Percentiles rank a stretch among this genome's conserved stretches.
Conservation (phyloP, 2,888 invertebrate species). For the Thecophora atra region DNA sequence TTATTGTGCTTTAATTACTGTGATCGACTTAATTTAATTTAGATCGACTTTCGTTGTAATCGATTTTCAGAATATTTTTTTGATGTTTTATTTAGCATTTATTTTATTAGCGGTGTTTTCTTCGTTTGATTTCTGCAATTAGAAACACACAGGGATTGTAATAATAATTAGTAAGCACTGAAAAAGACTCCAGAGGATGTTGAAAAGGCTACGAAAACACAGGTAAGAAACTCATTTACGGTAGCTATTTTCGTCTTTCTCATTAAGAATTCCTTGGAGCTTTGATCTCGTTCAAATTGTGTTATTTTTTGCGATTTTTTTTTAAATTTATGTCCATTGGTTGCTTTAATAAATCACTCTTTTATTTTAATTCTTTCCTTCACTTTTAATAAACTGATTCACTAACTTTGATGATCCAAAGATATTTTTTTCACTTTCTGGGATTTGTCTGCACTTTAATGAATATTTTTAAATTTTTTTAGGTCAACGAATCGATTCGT, state of each 20-base stretch:
- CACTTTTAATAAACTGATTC: conserved; percentile 30
- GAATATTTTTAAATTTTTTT: conserved; percentile 22
- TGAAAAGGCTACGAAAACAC: not conserved
- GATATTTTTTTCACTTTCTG: too few species aligned
- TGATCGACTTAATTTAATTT: not conserved
- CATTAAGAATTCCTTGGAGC: not conserved
- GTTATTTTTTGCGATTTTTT: not conserved
- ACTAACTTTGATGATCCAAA: not conserved
- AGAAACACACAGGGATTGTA: too few species aligned
- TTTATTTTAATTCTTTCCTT: conserved; percentile 18
- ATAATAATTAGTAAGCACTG: too few species aligned
- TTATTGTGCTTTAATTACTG: not conserved
- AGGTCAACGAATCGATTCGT: not conserved
- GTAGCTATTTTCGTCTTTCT: too few species aligned
- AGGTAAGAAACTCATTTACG: not conserved
- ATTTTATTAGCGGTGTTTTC: not conserved
- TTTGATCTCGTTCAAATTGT: conserved; percentile 12
- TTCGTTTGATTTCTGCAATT: not conserved
- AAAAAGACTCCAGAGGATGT: too few species aligned
- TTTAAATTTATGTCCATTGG: not conserved
- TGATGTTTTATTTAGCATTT: not conserved
- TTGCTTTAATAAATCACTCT: not conserved
- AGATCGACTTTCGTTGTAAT: not conserved
- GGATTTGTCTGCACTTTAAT: conserved; percentile 30
- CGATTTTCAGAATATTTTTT: not conserved